Base-by-base conservation (phyloP, 2,113 vertebrate genomes). In the Rhipidura dahli region DNA sequence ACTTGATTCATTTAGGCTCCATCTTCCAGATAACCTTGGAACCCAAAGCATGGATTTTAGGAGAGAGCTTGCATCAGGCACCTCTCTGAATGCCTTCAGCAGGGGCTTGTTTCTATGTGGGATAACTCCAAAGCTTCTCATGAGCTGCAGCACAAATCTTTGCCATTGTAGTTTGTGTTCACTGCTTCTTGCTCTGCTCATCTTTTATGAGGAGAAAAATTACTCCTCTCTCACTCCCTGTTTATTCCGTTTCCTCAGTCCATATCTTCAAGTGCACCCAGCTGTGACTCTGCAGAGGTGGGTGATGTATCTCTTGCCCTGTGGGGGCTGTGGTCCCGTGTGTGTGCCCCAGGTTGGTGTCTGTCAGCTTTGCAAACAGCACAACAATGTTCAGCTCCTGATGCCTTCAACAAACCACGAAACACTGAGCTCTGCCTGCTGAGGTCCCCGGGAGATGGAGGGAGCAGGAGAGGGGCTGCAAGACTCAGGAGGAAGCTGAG, bases 261-360 rank as follows among this genome's bases (percentile, higher is more conserved):
- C 49, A 35, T 24, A 12, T 30, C 70, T 51, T 22, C 4, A 15
- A 22, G 47, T 27, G 51, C n/a, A 7, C 45, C 76, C 16, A 45
- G 37, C 30, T 26, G 54, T 49, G 39, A 4, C 44, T 37, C 26
- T 13, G 14, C 64, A 70, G 51, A 7, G 20, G 2, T 44, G 2
- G 0, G 54, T 23, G 56, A 11, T 57, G 39, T 39, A 13, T 53
- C 31, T 70, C 20, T 16, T 39, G 16, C 30, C 79, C 39, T 70
- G 22, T 23, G 68, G 56, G 30, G 40, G 44, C 71, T 28, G 6
- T 33, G 54, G 3, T 59, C 13, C 44, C 54, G 5, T 0, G 0
- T 33, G 7, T 9, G 3, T 13, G 11, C 40, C 51, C 49, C 69
- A 12, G 6, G 42, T 6, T 0, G 0, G 35, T 26, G 31, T 26